Evolutionary conservation across 2,888 invertebrate genomes (phyloP).

Genomic region (Caenorhabditis wallacei): DNA sequence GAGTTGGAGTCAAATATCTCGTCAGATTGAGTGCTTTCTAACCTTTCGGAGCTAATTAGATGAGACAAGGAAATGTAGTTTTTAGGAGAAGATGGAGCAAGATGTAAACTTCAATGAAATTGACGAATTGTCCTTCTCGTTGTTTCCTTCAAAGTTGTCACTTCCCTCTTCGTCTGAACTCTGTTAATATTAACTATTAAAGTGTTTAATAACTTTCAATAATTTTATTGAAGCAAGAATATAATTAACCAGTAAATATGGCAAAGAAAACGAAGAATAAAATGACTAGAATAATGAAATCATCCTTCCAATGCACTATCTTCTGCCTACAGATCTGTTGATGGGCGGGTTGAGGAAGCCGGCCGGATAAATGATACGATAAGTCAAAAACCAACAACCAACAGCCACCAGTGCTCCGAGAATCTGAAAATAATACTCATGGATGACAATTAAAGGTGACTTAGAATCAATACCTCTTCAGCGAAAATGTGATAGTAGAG

Average conservation of each 20-base stretch:
- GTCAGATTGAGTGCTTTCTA: slow-evolving; percentile 24
- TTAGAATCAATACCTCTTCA: slow-evolving; percentile 90
- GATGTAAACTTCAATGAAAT: not conserved
- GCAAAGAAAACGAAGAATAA: slow-evolving; percentile 24
- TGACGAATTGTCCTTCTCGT: too few species aligned
- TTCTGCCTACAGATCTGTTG: slow-evolving; percentile 25
- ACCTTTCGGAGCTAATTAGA: slow-evolving; percentile 46
- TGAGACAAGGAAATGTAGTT: slow-evolving; percentile 16
- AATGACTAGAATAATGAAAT: slow-evolving; percentile 37
- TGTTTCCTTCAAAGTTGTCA: too few species aligned
- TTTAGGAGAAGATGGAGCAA: not conserved
- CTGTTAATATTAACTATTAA: too few species aligned
- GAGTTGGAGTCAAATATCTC: slow-evolving; percentile 16
- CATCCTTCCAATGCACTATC: not conserved
- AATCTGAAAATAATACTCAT: slow-evolving; percentile 60
- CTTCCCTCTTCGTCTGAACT: too few species aligned
- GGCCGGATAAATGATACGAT: slow-evolving; percentile 64
- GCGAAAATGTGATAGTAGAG: slow-evolving; percentile 97
- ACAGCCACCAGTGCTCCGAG: slow-evolving; percentile 77
- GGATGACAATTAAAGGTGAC: not conserved
- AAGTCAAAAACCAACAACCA: slow-evolving; percentile 76
- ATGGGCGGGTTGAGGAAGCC: slow-evolving; percentile 63
- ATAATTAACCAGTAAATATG: slow-evolving; percentile 36
- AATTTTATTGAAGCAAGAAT: not conserved
- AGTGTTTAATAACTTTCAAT: too few species aligned